Percentiles rank a stretch among this genome's conserved stretches.
These are phyloP conservation scores for Zosterops borbonicus DNA, from an alignment of 2,113 vertebrate species.

Conservation along the genomic window DNA sequence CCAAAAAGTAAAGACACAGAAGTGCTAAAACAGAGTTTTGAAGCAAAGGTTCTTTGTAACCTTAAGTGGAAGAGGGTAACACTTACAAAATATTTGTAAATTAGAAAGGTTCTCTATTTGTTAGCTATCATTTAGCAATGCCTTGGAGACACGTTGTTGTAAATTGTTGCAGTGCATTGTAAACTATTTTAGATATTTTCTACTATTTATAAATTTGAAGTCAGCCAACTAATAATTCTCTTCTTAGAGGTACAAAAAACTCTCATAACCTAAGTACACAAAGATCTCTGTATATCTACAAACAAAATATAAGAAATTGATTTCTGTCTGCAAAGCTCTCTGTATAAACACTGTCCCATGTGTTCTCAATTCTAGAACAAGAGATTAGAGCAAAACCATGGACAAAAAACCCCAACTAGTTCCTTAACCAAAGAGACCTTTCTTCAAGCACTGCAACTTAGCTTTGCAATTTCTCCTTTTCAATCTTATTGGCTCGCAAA, in stretches of 20 bases:
- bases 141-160: neutral
- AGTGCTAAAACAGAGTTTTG: neutral
- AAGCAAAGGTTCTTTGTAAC: neutral
- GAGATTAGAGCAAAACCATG: neutral
- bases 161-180: neutral
- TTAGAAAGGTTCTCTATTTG: neutral
- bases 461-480: neutral
- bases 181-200: neutral
- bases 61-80: neutral
- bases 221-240: neutral
- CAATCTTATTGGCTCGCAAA: neutral
- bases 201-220: neutral
- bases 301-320: neutral
- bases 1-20: neutral
- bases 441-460: neutral
- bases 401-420: neutral
- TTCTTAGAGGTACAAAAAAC: neutral
- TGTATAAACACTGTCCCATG: neutral
- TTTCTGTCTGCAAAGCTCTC: neutral
- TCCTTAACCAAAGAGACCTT: neutral
- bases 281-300: neutral
- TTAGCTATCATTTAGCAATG: neutral
- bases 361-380: neutral
- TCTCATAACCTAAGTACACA: neutral
- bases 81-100: neutral